These are phyloP conservation scores for Hirtodrosophila alboralis DNA, from an alignment of 2,888 invertebrate species.

Conservation along the genomic window DNA sequence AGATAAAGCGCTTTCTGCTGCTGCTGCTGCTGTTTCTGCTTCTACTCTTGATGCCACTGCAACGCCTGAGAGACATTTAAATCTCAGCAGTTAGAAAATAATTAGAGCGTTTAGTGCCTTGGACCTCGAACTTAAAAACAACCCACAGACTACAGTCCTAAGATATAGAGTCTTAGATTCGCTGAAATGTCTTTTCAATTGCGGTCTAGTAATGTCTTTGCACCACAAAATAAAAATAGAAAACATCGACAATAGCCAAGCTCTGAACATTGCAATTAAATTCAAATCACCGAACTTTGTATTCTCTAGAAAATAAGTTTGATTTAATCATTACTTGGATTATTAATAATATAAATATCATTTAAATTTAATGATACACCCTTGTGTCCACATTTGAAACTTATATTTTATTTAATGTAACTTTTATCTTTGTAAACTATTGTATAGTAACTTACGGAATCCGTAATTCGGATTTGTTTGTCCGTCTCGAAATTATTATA, in stretches of 20 bases:
- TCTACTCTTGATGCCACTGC: slow-evolving; percentile 20
- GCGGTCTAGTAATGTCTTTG: slow-evolving; percentile 7
- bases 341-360: no score
- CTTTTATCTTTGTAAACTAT: no score
- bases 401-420: no score
- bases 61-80: slow-evolving; percentile 65
- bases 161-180: slow-evolving; percentile 12
- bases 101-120: slow-evolving; percentile 75
- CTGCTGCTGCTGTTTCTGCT: slow-evolving; percentile 8
- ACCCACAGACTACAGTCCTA: background rate
- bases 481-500: no score
- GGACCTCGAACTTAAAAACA: slow-evolving; percentile 3
- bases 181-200: slow-evolving; percentile 27
- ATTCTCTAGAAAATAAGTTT: background rate
- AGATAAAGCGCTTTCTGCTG: slow-evolving; percentile 71
- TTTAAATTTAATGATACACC: no score
- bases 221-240: no score
- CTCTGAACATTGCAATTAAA: background rate
- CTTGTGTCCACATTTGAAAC: no score
- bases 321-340: no score
- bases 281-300: background rate
- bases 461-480: no score
- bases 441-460: no score
- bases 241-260: background rate
- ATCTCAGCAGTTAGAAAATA: slow-evolving; percentile 75